phyloP scores from a whole-genome alignment of 2,888 invertebrate genomes.

The Tanypteryx hageni region DNA sequence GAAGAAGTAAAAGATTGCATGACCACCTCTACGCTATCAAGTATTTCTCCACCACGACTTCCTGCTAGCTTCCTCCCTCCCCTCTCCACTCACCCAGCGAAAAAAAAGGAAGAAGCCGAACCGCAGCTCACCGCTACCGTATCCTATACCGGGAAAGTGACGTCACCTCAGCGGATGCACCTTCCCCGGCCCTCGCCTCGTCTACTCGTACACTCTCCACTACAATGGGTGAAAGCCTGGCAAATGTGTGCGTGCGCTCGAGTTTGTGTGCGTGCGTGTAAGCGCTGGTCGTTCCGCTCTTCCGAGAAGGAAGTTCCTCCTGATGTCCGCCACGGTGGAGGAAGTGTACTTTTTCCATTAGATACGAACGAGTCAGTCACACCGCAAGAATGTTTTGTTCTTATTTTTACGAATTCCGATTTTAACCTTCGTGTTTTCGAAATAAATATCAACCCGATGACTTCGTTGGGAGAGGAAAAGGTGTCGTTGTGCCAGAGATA shows the following conservation, averaged over 20 bases:
- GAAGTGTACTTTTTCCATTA: not conserved
- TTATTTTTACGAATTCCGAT: too few species aligned
- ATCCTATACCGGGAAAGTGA: not conserved
- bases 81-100: not conserved
- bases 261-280: not conserved
- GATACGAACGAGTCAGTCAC: too few species aligned
- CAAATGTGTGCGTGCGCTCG: not conserved
- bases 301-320: not conserved
- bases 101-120: not conserved
- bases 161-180: not conserved
- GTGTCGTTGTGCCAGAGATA: too few species aligned
- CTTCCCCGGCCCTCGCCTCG: not conserved
- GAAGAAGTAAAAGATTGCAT: not conserved
- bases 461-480: too few species aligned
- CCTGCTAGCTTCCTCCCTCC: conserved; percentile 2
- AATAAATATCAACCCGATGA: too few species aligned
- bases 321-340: not conserved
- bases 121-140: not conserved
- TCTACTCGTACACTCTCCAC: not conserved
- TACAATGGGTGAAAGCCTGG: conserved; percentile 4
- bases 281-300: not conserved
- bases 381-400: too few species aligned
- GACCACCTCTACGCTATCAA: conserved; percentile 10
- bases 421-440: too few species aligned
- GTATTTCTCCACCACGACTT: conserved; percentile 8